These are phyloP conservation scores for Hyperoodon ampullatus DNA, from an alignment of 2,113 vertebrate genomes.

Conservation along the genomic window DNA sequence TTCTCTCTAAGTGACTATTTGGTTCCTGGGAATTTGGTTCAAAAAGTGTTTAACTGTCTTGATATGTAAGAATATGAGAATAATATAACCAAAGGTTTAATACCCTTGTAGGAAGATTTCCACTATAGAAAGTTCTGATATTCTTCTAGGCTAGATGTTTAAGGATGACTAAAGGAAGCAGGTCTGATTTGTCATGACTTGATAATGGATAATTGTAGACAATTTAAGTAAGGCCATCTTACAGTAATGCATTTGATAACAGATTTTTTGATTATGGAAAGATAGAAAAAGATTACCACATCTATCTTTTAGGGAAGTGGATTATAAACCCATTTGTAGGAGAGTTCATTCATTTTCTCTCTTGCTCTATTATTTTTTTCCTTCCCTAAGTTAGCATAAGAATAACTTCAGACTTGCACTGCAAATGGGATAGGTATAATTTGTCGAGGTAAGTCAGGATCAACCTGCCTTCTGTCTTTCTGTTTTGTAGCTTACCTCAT, in stretches of 20 bases:
- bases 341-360: background rate
- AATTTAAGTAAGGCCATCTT: background rate
- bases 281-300: background rate
- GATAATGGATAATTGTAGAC: background rate
- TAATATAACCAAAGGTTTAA: background rate
- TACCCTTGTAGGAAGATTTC: background rate
- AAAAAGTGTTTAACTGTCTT: background rate
- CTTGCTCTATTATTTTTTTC: background rate
- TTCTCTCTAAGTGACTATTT: background rate
- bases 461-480: background rate
- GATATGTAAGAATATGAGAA: background rate
- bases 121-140: background rate
- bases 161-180: background rate
- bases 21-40: background rate
- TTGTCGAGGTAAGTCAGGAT: conserved; percentile 5
- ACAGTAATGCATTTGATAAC: background rate
- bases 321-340: background rate
- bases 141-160: background rate
- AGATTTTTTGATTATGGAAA: background rate
- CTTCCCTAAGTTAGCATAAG: background rate
- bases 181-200: background rate
- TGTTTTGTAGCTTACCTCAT: background rate
- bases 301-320: background rate
- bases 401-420: background rate
- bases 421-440: background rate